These are phyloP conservation scores for Brotula barbata DNA, from an alignment of 2,797 vertebrate genomes.

Conservation along the genomic window DNA sequence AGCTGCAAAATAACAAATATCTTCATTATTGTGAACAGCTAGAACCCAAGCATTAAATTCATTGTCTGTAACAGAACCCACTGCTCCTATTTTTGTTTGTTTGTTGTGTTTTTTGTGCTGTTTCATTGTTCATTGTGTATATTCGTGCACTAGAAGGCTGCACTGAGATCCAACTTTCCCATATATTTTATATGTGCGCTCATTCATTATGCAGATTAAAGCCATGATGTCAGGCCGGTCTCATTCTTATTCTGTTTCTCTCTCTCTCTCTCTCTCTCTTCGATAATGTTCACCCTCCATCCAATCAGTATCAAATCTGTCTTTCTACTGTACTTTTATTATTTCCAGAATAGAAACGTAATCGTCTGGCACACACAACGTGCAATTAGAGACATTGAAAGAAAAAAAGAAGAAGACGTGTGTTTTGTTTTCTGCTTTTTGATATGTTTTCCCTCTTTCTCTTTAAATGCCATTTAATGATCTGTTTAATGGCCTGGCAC, in stretches of 20 bases:
- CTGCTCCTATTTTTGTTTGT: constrained; percentile 1
- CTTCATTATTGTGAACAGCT: background rate
- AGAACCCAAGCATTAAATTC: background rate
- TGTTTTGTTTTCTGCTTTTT: constrained; percentile 59
- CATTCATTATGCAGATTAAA: constrained; percentile 27
- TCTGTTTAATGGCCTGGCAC: constrained; percentile 59
- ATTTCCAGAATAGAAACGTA: constrained; percentile 54
- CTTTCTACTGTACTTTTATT: constrained; percentile 38
- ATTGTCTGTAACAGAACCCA: background rate
- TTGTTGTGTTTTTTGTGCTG: background rate
- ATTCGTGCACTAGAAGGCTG: constrained; percentile 7
- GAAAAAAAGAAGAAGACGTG: constrained; percentile 9
- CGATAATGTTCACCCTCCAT: background rate
- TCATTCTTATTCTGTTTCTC: constrained; percentile 2
- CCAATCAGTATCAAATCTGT: constrained; percentile 12
- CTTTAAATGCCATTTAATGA: constrained; percentile 68
- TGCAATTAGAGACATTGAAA: constrained; percentile 56
- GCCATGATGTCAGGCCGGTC: constrained; percentile 8
- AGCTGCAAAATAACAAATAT: background rate
- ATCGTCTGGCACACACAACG: constrained; percentile 42
- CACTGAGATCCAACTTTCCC: constrained; percentile 26
- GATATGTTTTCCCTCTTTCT: constrained; percentile 47
- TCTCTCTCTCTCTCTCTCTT: constrained; percentile 5
- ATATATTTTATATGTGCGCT: constrained; percentile 18
- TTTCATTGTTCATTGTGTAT: constrained; percentile 1